These are phyloP conservation scores for Heliconius himera DNA, from an alignment of 1,140 invertebrate species.

Conservation along the genomic window DNA sequence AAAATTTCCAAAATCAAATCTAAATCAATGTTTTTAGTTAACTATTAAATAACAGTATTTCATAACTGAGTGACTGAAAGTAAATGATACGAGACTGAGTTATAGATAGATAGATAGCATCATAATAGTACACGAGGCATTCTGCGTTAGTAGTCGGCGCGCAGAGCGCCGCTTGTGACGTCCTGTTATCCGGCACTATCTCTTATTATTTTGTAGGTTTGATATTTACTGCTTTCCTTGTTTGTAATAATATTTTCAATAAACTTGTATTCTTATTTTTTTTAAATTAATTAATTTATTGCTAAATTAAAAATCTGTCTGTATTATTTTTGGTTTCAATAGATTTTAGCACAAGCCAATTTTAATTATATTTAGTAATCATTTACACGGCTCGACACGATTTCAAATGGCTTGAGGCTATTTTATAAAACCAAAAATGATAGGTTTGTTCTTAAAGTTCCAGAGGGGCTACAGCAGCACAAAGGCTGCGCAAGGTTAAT, in stretches of 20 bases:
- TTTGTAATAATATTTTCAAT: neutral
- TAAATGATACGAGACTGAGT: neutral
- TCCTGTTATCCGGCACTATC: neutral
- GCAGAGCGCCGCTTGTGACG: slow-evolving; percentile 5
- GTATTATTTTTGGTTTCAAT: neutral
- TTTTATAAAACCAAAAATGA: slow-evolving; percentile 23
- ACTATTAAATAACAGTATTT: neutral
- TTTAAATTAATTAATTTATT: neutral
- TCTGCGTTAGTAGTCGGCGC: slow-evolving; percentile 1
- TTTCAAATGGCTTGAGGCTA: neutral
- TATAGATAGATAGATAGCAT: slow-evolving; percentile 6
- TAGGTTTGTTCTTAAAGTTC: slow-evolving; percentile 35
- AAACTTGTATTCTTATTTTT: neutral
- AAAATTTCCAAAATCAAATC: too few relatives aligned
- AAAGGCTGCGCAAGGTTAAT: slow-evolving; percentile 66
- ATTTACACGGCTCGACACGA: neutral
- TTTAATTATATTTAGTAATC: neutral
- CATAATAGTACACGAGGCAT: neutral
- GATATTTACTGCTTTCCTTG: neutral
- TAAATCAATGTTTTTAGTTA: too few relatives aligned
- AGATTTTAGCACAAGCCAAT: neutral
- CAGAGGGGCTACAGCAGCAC: slow-evolving; percentile 45
- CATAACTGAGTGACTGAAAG: slow-evolving; percentile 1
- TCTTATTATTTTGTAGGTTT: neutral
- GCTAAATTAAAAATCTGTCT: neutral